phyloP scores from a whole-genome alignment of 2,888 invertebrate species.

The Stenodema calcarata region DNA sequence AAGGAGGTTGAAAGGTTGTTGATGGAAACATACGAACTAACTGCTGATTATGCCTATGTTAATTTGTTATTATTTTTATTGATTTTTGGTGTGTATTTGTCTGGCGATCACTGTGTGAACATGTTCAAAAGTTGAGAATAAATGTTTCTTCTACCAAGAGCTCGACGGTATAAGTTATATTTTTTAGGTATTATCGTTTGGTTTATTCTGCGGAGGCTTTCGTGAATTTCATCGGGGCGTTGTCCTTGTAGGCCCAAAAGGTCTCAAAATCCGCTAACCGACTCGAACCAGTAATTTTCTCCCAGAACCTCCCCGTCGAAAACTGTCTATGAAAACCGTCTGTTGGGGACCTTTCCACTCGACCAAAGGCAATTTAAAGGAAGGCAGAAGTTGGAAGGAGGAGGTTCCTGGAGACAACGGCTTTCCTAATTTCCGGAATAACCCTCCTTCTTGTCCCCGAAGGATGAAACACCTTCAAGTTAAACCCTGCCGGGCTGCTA shows the following conservation, averaged over 20 bases:
- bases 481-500: background rate
- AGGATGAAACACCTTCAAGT: background rate
- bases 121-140: too few relatives aligned
- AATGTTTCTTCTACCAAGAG: too few relatives aligned
- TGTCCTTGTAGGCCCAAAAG: background rate
- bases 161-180: too few relatives aligned
- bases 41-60: too few relatives aligned
- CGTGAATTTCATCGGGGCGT: too few relatives aligned
- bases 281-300: background rate
- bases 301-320: background rate
- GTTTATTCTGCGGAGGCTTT: too few relatives aligned
- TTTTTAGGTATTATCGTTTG: too few relatives aligned
- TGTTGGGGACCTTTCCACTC: background rate
- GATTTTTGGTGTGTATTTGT: too few relatives aligned
- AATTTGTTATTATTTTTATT: too few relatives aligned
- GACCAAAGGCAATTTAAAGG: constrained; percentile 3
- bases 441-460: background rate
- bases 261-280: background rate
- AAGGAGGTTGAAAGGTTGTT: too few relatives aligned
- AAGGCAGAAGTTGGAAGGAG: background rate
- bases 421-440: constrained; percentile 19
- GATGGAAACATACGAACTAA: too few relatives aligned
- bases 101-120: too few relatives aligned
- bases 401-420: constrained; percentile 11
- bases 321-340: background rate